Base-by-base conservation (phyloP, 2,888 invertebrate species). In the Chloroclysta siterata region DNA sequence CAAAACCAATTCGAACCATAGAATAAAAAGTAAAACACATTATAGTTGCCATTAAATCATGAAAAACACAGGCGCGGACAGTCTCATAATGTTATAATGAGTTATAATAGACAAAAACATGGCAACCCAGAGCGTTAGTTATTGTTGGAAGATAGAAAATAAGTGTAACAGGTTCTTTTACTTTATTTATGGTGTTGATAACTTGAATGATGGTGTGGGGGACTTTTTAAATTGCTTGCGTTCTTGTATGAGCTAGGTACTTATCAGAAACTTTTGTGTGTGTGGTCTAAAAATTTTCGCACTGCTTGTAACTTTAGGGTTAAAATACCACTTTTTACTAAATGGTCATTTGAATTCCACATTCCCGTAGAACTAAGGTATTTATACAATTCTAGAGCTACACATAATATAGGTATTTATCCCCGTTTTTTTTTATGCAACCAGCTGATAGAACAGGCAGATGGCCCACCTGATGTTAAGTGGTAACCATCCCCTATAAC, bases 81-180 rank as follows among this genome's bases (percentile, higher is more conserved):
- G 73, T 63, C 73, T 73, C 68, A 72, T 73, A 75, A 74, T 71
- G 69, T 74, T 68, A 67, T 76, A 78, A 81, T 79, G 78, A 76
- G 68, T 76, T 76, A 73, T 77, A 62, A 72, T 64, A 67, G 69
- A 74, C 70, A 72, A 78, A 73, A 74, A 81, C 78, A 79, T 72
- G 77, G 74, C 72, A 71, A 79, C 81, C 71, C 75, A 66, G 68
- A 51, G 73, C 61, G 75, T 78, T 72, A 75, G 72, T 79, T 76
- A 79, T 73, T 72, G 68, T 72, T 72, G 68, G 70, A 70, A 72
- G 71, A 66, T 59, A 54, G 67, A 74, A 76, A 73, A 77, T 74
- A 69, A 66, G 70, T 69, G 74, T 72, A 70, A 71, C 64, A 70
- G 65, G 72, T 71, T 71, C 8, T 71, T 72, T 74, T 69, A 73